These are phyloP conservation scores for Leptoclinus maculatus DNA, from an alignment of 2,797 vertebrate species.

Conservation along the genomic window DNA sequence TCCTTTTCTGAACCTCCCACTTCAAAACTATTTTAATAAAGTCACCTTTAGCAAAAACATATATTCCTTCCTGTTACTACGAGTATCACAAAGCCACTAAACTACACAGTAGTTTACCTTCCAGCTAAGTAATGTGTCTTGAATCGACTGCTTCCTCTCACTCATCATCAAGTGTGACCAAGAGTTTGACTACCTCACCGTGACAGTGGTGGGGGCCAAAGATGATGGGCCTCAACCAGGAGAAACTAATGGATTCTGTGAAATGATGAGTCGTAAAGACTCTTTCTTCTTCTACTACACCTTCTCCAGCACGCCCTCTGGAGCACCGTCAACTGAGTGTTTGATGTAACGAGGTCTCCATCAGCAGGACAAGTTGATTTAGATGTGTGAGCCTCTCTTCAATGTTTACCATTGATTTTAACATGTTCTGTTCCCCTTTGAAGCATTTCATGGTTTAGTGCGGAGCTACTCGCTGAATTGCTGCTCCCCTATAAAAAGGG, in stretches of 20 bases:
- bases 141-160: neutral
- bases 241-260: neutral
- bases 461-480: no score
- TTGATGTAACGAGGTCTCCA: neutral
- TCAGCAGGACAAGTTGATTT: neutral
- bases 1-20: neutral
- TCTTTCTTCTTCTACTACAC: slow-evolving; percentile 17
- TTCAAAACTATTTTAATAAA: neutral
- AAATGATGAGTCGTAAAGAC: neutral
- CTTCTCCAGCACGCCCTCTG: neutral
- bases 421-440: no score
- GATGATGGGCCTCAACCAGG: neutral
- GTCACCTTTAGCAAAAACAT: neutral
- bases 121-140: neutral
- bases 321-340: neutral
- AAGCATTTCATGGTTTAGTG: no score
- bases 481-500: no score
- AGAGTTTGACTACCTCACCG: slow-evolving; percentile 22
- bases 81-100: no score
- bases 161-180: slow-evolving; percentile 57
- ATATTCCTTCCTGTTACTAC: no score
- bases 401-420: no score
- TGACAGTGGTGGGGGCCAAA: slow-evolving; percentile 33
- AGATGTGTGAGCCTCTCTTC: no score
- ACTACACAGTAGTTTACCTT: neutral